Evolutionary conservation across 1,140 invertebrate genomes (phyloP).

Genomic region (Pseudachorutes palmiensis): DNA sequence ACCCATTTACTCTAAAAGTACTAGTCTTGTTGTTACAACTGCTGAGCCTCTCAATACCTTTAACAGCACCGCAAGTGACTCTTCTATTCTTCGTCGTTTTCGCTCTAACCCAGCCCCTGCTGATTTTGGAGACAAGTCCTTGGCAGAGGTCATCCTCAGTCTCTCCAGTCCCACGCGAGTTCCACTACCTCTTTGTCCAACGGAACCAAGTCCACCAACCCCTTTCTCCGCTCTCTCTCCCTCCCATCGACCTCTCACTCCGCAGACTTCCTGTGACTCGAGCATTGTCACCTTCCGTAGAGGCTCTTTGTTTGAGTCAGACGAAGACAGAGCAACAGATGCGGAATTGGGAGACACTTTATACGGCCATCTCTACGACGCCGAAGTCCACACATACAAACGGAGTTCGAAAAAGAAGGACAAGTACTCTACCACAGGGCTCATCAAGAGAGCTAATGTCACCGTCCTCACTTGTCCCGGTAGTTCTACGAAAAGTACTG

Average conservation of each 20-base stretch:
- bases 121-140: not conserved
- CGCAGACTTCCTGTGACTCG: not conserved
- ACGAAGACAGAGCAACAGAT: not conserved
- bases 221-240: not conserved
- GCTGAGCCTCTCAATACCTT: not conserved
- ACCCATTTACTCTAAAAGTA: not conserved
- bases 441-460: conserved; percentile 30
- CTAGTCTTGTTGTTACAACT: not conserved
- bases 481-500: conserved; percentile 7
- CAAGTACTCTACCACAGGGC: conserved; percentile 29
- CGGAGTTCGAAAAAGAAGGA: conserved; percentile 30
- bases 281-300: conserved; percentile 1
- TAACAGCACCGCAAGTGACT: no score
- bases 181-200: not conserved
- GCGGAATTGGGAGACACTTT: not conserved
- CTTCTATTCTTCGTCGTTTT: not conserved
- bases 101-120: not conserved
- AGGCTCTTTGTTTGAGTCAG: not conserved
- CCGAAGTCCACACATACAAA: conserved; percentile 12
- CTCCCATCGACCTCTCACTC: not conserved
- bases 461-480: conserved; percentile 12
- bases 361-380: not conserved
- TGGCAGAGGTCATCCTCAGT: not conserved
- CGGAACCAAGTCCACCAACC: not conserved
- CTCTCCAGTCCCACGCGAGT: not conserved